Percentiles rank a stretch among this genome's conserved stretches.
These are phyloP conservation scores for Cottoperca gobio DNA, from an alignment of 2,797 vertebrate genomes.

Conservation along the genomic window DNA sequence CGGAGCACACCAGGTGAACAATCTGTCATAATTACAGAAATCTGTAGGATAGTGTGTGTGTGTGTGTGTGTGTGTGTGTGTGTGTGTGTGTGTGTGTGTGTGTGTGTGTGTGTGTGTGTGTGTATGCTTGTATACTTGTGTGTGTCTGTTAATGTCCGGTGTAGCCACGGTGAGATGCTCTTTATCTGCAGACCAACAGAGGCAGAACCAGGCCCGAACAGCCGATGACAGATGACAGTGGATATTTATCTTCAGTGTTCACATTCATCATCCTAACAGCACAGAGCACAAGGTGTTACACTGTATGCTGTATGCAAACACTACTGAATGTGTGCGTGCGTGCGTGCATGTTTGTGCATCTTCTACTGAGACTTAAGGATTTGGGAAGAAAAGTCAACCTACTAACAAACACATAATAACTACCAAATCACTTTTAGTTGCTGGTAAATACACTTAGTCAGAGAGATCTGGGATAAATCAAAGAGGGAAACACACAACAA, in stretches of 20 bases:
- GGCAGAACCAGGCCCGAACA: constrained; percentile 50
- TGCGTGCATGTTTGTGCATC: background rate
- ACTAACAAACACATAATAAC: constrained; percentile 34
- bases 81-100: constrained; percentile 31
- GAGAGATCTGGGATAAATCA: constrained; percentile 38
- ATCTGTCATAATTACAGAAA: constrained; percentile 73
- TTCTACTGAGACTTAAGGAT: constrained; percentile 13
- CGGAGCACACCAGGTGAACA: constrained; percentile 43
- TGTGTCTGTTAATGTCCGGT: constrained; percentile 40
- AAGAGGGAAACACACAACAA: constrained; percentile 52
- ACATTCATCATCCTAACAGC: constrained; percentile 66
- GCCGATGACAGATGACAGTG: constrained; percentile 60
- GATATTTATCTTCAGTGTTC: constrained; percentile 65
- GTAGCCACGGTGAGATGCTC: constrained; percentile 45
- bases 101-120: constrained; percentile 2
- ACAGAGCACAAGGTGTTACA: constrained; percentile 26
- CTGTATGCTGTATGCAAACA: constrained; percentile 21
- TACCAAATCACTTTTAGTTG: constrained; percentile 38
- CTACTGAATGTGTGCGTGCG: background rate
- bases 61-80: background rate
- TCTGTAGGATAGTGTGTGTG: background rate
- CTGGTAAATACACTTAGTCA: constrained; percentile 27
- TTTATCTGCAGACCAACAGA: constrained; percentile 60
- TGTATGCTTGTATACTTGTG: background rate
- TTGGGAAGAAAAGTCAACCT: constrained; percentile 27